These are phyloP conservation scores for Lycorma delicatula DNA, from an alignment of 1,140 invertebrate genomes.

Conservation along the genomic window DNA sequence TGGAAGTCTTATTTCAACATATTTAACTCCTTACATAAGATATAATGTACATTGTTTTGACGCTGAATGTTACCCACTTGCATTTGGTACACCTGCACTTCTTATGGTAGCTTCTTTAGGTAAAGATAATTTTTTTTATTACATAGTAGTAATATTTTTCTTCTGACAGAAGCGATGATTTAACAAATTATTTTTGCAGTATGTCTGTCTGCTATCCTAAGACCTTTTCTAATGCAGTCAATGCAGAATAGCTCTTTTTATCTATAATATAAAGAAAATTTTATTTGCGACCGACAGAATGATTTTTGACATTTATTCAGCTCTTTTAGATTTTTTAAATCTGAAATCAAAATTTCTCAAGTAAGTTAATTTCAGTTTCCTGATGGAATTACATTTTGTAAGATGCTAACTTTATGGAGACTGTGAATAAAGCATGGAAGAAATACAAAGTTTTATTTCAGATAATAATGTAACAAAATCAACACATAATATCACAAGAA, in stretches of 20 bases:
- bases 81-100: slow-evolving; percentile 83
- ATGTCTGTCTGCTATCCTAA: not conserved
- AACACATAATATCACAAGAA: too few relatives aligned
- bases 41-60: slow-evolving; percentile 76
- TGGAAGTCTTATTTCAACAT: slow-evolving; percentile 82
- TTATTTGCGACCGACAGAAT: not conserved
- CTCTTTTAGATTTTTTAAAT: too few relatives aligned
- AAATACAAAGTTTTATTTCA: too few relatives aligned
- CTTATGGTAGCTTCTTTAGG: slow-evolving; percentile 74
- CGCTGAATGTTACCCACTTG: slow-evolving; percentile 76
- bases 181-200: not conserved
- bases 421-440: too few relatives aligned
- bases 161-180: not conserved
- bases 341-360: too few relatives aligned
- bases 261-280: not conserved
- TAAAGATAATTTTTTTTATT: slow-evolving; percentile 39
- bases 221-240: not conserved
- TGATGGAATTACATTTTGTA: too few relatives aligned
- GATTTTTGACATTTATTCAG: too few relatives aligned
- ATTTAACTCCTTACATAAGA: slow-evolving; percentile 79
- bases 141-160: not conserved
- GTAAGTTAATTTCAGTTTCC: too few relatives aligned
- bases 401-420: too few relatives aligned
- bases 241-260: not conserved
- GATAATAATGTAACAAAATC: too few relatives aligned